A percentile compares a stretch with the other conserved stretches of the same genome.
phyloP scores from a whole-genome alignment of 2,113 vertebrate genomes.

The Pelvicachromis taeniatus region DNA sequence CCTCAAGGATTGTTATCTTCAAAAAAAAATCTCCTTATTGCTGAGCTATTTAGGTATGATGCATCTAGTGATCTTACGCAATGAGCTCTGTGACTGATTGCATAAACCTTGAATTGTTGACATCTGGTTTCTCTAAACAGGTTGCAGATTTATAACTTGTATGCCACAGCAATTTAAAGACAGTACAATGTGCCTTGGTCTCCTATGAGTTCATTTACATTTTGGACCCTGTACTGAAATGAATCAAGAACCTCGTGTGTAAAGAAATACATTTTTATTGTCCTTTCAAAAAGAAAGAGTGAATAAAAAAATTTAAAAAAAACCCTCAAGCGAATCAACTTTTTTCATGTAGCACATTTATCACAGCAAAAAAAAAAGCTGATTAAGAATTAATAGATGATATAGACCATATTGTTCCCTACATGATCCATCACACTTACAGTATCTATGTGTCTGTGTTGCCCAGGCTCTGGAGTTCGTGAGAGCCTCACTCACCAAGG shows the following conservation, averaged over 20 bases:
- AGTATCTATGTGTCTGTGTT: neutral
- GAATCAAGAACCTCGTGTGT: neutral
- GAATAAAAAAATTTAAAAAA: too few relatives aligned
- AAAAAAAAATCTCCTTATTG: constrained; percentile 7
- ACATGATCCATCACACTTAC: neutral
- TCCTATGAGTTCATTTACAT: constrained; percentile 1
- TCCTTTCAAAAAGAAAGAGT: neutral
- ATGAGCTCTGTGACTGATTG: neutral
- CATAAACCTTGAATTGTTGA: constrained; percentile 1
- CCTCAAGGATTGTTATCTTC: constrained; percentile 25
- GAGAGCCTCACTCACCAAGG: constrained; percentile 95
- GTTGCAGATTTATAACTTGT: neutral
- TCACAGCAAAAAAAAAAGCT: neutral
- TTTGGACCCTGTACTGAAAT: neutral
- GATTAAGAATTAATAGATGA: neutral
- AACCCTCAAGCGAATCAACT: too few relatives aligned
- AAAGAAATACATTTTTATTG: neutral
- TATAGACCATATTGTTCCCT: neutral
- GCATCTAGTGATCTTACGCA: constrained; percentile 3
- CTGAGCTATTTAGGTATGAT: constrained; percentile 11
- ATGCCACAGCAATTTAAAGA: neutral
- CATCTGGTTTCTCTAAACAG: neutral
- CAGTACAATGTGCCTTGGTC: neutral
- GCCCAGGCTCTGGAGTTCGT: constrained; percentile 90
- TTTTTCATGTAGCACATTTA: neutral